Base-by-base conservation (phyloP, 2,888 invertebrate species). In the Fabriciana adippe region DNA sequence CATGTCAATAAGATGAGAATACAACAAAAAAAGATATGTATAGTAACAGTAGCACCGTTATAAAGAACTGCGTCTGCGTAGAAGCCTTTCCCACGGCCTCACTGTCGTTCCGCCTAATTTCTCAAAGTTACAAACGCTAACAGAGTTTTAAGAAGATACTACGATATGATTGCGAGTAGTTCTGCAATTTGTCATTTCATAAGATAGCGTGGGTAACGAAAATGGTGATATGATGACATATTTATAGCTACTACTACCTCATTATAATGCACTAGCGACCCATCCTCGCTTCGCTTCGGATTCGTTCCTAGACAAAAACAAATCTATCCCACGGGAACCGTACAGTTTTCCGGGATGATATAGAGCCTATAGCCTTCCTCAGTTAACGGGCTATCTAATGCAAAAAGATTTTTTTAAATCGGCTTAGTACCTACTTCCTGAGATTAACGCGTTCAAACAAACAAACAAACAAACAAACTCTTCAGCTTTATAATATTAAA, bases 31-130 rank as follows among this genome's bases (percentile, higher is more conserved):
- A 47, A 55, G 53, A 60, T 56, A 65, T 70, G 56, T 60, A 64
- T 59, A 74, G 73, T 72, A 69, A 68, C 74, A 75, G 78, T 73
- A 78, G 73, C 79, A 84, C 86, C 84, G 87, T 87, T 87, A 87
- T 78, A 76, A 81, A 76, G 78, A 81, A 78, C 83, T 48, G 51
- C 56, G 69, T 57, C 64, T 70, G 72, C 73, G 73, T 57, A 66
- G 69, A 67, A 67, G 68, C 71, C 81, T 81, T 90, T 90, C 90
- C 85, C 90, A 90, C 90, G 90, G 88, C 87, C 89, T 79, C 81
- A 72, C 70, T 76, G 76, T 71, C 73, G 76, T 78, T 80, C 80
- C 75, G 83, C 79, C 81, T 79, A 78, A 76, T 78, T 83, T 81
- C 80, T 80, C 76, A 81, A 79, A 79, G 74, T 77, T 76, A 76